phyloP scores from a whole-genome alignment of 2,888 invertebrate genomes.

The Drosophila mimetica region DNA sequence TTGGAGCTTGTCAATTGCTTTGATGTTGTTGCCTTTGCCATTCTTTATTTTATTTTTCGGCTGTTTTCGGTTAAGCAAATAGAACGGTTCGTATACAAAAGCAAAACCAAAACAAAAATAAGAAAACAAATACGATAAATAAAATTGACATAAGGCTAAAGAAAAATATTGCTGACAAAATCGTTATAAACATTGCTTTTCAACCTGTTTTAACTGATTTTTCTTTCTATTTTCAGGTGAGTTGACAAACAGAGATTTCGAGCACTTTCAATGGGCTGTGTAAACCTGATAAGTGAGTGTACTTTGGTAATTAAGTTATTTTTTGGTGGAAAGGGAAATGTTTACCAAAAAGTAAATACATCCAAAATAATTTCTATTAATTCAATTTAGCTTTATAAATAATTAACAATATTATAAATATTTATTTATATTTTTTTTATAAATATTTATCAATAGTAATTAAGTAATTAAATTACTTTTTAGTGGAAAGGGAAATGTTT shows the following conservation, averaged over 20 bases:
- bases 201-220: slow-evolving; percentile 15
- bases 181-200: slow-evolving; percentile 40
- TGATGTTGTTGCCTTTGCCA: slow-evolving; percentile 23
- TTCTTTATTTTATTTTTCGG: slow-evolving; percentile 1
- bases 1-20: slow-evolving; percentile 47
- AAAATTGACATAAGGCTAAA: slow-evolving; percentile 3
- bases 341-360: no score
- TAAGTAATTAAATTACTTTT: no score
- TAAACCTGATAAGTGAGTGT: slow-evolving; percentile 29
- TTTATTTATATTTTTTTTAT: no score
- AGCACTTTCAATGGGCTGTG: slow-evolving; percentile 3
- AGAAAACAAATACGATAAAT: slow-evolving; percentile 1
- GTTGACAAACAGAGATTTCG: slow-evolving; percentile 32
- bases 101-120: not conserved
- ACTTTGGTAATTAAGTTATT: slow-evolving; percentile 28
- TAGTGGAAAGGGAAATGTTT: no score
- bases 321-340: not conserved
- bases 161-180: slow-evolving; percentile 4
- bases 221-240: slow-evolving; percentile 32
- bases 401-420: not conserved
- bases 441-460: no score
- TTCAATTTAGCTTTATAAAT: no score
- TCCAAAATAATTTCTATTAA: no score
- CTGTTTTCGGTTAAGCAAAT: slow-evolving; percentile 9
- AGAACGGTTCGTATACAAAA: slow-evolving; percentile 6